A percentile compares a stretch with the other conserved stretches of the same genome.
These are phyloP conservation scores for Cynaeus angustus DNA, from an alignment of 2,888 invertebrate genomes.

Conservation along the genomic window DNA sequence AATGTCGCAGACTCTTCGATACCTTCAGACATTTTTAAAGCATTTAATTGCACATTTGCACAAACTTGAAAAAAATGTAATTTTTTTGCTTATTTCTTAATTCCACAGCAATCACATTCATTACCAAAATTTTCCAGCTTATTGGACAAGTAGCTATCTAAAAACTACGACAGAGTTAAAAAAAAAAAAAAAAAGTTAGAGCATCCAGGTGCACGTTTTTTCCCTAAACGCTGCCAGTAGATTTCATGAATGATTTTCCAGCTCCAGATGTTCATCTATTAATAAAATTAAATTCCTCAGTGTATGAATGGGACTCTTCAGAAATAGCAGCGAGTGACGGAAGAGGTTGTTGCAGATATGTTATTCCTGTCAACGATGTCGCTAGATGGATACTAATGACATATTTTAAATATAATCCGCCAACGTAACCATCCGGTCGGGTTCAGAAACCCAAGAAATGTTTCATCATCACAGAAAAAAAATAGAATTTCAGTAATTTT, in stretches of 20 bases:
- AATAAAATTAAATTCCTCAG: constrained; percentile 21
- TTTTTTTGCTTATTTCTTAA: no score
- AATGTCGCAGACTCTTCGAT: no score
- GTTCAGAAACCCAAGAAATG: constrained; percentile 11
- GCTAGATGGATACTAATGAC: constrained; percentile 34
- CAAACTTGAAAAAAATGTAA: no score
- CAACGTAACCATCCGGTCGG: constrained; percentile 19
- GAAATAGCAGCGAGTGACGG: constrained; percentile 31
- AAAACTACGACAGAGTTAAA: no score
- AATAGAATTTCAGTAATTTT: no score
- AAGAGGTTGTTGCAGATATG: constrained; percentile 48
- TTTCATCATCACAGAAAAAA: background rate
- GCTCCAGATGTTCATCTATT: constrained; percentile 36
- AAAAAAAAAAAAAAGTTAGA: constrained; percentile 19
- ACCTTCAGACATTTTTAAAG: no score
- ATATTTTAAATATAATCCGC: constrained; percentile 31
- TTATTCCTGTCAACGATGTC: constrained; percentile 43
- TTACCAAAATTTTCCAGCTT: no score
- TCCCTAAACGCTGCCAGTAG: constrained; percentile 11
- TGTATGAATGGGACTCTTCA: constrained; percentile 25
- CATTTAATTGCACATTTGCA: no score
- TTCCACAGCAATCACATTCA: no score
- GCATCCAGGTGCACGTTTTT: constrained; percentile 16
- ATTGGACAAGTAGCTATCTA: no score
- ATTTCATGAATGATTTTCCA: constrained; percentile 36